These are phyloP conservation scores for Phorcus lineatus DNA, from an alignment of 2,888 invertebrate species.

Conservation along the genomic window DNA sequence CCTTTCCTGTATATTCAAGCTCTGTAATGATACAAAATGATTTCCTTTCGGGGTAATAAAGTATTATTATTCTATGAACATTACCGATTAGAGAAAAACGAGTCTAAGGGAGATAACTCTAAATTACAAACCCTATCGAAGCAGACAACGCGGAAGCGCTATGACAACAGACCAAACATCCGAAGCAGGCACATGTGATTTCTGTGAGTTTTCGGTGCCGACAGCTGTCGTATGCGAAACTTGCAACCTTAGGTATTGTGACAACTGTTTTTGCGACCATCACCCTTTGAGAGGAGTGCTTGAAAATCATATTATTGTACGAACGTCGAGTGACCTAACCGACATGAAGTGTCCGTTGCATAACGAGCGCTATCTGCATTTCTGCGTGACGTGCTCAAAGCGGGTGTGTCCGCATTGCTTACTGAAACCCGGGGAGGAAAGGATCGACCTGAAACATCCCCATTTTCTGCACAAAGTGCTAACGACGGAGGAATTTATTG, in stretches of 20 bases:
- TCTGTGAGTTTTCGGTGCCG: background rate
- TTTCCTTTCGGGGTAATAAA: too few species aligned
- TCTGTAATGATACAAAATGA: too few species aligned
- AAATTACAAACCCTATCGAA: background rate
- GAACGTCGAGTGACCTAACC: background rate
- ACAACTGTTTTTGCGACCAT: background rate
- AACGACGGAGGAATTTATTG: background rate
- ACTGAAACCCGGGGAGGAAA: background rate
- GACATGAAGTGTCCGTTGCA: background rate
- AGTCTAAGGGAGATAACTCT: background rate
- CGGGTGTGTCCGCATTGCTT: background rate
- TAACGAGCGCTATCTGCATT: background rate
- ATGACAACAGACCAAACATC: background rate
- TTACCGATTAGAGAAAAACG: background rate
- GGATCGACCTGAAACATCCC: background rate
- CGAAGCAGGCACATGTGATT: background rate
- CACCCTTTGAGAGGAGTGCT: background rate
- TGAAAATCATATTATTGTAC: background rate
- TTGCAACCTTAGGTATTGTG: background rate
- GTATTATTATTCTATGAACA: too few species aligned
- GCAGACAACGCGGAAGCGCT: background rate
- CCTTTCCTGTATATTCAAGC: too few species aligned
- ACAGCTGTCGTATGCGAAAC: background rate
- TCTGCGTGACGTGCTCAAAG: background rate
- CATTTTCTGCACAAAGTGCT: background rate